Evolutionary conservation across 2,888 invertebrate genomes (phyloP), one percentile per base, ranked within the genome.

Genomic region (Himalopsyche japonica): DNA sequence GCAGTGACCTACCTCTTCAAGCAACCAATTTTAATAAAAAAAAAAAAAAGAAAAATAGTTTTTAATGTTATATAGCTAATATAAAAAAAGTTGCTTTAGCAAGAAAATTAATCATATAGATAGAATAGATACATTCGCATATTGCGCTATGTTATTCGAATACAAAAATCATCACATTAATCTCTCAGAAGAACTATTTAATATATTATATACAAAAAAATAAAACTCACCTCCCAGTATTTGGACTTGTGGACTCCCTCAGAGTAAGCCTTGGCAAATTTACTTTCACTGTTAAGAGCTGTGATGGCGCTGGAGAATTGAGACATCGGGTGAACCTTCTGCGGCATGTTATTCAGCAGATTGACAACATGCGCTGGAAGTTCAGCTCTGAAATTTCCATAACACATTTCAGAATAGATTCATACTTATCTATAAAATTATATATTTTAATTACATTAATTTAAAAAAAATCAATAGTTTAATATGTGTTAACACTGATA

Each of bases 281-380:
- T 94, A 90, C 96, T 96, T 90, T 97, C 97, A 87, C 95, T 95
- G 90, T 97, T 97, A 87, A 97, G 92, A 30, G 96, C 95, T 43
- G 96, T 96, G 87, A 97, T 93, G 81, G 97, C 97, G 76, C 95
- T 95, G 87, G 95, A 93, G 88, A 97, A 95, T 90, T 97, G 97
- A 7, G 96, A 94, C 97, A 97, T 97, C 15, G 97, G 97, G 89
- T 97, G 97, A 84, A 97, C 91, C 87, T 93, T 93, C 85, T 94
- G 92, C 70, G 97, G 97, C 90, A 97, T 95, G 89, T 95, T 95
- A 90, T 97, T 96, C 88, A 97, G 91, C 93, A 97, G 94, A 86
- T 94, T 95, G 27, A 95, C 95, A 80, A 97, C 96, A 90, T 97
- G 97, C 86, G 95, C 93, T 15, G 97, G 97, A 57, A 97, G 91